Percentiles rank a stretch among this genome's conserved stretches.
These are phyloP conservation scores for Drymodes brunneopygia DNA, from an alignment of 2,113 vertebrate genomes.

Conservation along the genomic window DNA sequence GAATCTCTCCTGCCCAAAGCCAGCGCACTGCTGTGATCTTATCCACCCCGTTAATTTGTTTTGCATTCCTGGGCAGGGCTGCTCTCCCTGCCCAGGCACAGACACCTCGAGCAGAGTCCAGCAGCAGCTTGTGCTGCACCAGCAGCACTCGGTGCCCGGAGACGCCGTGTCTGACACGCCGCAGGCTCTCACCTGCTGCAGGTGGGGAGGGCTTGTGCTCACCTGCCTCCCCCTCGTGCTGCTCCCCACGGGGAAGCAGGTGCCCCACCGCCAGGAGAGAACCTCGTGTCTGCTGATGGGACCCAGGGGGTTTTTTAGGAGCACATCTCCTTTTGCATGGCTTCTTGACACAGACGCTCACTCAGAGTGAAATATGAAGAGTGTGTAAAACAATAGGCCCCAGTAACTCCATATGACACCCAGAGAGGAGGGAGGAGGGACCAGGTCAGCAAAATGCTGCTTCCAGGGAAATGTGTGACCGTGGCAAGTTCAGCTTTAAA, in stretches of 20 bases:
- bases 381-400: conserved; percentile 7
- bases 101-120: background rate
- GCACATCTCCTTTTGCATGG: background rate
- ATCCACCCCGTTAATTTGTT: background rate
- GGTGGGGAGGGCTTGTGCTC: background rate
- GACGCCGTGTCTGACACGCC: rapidly evolving
- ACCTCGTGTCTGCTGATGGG: rapidly evolving
- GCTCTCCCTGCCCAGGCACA: background rate
- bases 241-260: background rate
- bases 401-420: background rate
- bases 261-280: background rate
- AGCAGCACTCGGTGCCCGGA: rapidly evolving
- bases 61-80: background rate
- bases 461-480: background rate
- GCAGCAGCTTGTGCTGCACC: background rate
- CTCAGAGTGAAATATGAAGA: conserved; percentile 20
- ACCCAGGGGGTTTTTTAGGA: background rate
- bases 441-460: background rate
- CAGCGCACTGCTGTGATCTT: background rate
- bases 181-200: rapidly evolving
- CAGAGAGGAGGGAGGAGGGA: background rate
- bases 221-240: rapidly evolving
- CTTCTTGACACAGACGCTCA: background rate
- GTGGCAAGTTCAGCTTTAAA: background rate
- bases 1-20: background rate